Base-by-base conservation (phyloP, 2,797 vertebrate genomes). In the Anguilla pacifica region DNA sequence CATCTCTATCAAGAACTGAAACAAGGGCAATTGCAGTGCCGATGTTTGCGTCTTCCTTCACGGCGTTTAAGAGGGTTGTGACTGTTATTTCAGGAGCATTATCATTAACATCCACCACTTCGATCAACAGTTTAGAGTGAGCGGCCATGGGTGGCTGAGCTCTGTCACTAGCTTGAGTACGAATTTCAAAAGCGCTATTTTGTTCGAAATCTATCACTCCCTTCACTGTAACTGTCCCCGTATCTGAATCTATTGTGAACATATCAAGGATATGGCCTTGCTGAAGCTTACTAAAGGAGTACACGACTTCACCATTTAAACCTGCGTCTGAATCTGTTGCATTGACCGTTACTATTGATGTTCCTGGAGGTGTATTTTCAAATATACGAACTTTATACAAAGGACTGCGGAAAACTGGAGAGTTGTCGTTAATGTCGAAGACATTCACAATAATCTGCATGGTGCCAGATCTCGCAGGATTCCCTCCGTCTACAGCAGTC, bases 401-500 rank as follows among this genome's bases (percentile, higher is more conserved):
- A 0, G 91, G 0, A 2, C 89, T 92, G 35, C 89, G 93, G 83
- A 96, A 96, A 11, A 93, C 6, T 0, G 96, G 95, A 15, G 91
- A 19, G 64, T 96, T 96, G 46, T 96, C 95, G 46, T 96, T 96
- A 0, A 0, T 90, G 0, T 96, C 95, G 0, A 95, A 15, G 0
- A 95, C 90, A 87, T 92, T 89, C 10, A 96, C 84, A 0, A 91
- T n/a, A 0, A 95, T 94, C 0, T 90, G 53, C 13, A 90, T 91
- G 0, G 92, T 93, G 0, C 94, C 93, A 0, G 70, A 74, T 39
- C 70, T 95, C 0, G 89, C 28, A 0, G 94, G 95, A 13, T 53
- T 93, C 0, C 95, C 95, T 28, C 95, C 95, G 3, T 96, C 95
- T 25, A 95, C 9, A 83, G 95, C 95, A 0, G 93, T 96, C 6